Conservation (phyloP, 2,113 vertebrate species). For the Apteryx owenii region DNA sequence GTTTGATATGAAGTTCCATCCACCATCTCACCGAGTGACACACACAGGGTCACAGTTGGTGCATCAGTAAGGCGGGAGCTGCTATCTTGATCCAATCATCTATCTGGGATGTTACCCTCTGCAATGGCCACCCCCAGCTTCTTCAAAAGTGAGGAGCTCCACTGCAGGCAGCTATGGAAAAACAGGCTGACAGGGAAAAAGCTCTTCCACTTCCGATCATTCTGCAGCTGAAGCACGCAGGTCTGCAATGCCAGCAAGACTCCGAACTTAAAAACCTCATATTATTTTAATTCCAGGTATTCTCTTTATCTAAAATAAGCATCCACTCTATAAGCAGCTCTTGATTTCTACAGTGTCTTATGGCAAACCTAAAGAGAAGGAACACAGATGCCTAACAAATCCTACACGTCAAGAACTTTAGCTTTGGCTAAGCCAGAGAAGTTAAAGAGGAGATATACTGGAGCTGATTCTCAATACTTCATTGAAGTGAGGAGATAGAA, state of each 20-base stretch:
- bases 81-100: rapidly evolving
- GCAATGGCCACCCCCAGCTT: rapidly evolving
- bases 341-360: rapidly evolving
- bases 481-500: neutral
- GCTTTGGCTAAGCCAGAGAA: neutral
- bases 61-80: rapidly evolving
- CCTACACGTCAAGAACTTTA: rapidly evolving
- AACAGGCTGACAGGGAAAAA: neutral
- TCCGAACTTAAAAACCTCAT: neutral
- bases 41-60: rapidly evolving
- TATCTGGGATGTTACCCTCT: neutral
- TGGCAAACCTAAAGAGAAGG: neutral
- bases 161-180: neutral
- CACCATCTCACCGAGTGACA: neutral
- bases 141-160: neutral
- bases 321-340: neutral
- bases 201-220: neutral
- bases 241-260: neutral
- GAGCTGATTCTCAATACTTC: neutral
- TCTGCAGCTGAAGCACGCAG: neutral
- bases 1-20: neutral
- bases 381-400: neutral
- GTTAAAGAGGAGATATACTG: rapidly evolving
- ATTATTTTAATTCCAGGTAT: neutral
- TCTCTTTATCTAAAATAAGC: neutral